A percentile compares a stretch with the other conserved stretches of the same genome.
These are phyloP conservation scores for Solenodon paradoxus DNA, from an alignment of 2,113 vertebrate species.

Conservation along the genomic window DNA sequence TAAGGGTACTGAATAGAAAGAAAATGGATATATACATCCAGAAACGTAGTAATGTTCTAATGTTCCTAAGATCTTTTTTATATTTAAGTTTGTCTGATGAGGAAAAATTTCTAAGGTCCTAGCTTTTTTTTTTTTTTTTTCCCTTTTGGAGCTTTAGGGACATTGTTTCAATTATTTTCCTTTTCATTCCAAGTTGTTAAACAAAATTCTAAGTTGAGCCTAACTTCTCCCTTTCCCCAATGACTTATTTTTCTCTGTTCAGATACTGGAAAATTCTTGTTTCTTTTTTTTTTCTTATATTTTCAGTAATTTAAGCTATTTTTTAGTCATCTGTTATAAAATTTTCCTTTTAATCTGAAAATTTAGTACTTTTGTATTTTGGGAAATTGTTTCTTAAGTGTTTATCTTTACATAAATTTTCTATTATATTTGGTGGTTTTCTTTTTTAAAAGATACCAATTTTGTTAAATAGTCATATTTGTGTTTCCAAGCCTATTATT, in stretches of 20 bases:
- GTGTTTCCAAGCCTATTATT: background rate
- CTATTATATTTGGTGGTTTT: background rate
- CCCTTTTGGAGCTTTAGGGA: background rate
- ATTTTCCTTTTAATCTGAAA: background rate
- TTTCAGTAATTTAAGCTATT: background rate
- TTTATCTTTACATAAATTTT: background rate
- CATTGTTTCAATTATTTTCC: background rate
- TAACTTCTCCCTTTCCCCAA: background rate
- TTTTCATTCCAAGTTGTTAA: background rate
- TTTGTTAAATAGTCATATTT: background rate
- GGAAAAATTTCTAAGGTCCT: background rate
- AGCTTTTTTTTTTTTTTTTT: no score
- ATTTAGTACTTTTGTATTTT: background rate
- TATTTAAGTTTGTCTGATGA: background rate
- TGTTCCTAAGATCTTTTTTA: background rate
- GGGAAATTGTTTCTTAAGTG: background rate
- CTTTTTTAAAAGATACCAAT: background rate
- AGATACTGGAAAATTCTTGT: background rate
- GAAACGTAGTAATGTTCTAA: background rate
- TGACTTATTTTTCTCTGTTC: background rate
- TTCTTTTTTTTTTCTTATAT: no score
- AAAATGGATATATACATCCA: background rate
- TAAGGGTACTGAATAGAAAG: background rate
- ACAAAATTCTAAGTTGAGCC: background rate
- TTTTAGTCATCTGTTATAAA: background rate